Evolutionary conservation across 2,888 invertebrate species (phyloP).

Genomic region (Teleogryllus oceanicus): DNA sequence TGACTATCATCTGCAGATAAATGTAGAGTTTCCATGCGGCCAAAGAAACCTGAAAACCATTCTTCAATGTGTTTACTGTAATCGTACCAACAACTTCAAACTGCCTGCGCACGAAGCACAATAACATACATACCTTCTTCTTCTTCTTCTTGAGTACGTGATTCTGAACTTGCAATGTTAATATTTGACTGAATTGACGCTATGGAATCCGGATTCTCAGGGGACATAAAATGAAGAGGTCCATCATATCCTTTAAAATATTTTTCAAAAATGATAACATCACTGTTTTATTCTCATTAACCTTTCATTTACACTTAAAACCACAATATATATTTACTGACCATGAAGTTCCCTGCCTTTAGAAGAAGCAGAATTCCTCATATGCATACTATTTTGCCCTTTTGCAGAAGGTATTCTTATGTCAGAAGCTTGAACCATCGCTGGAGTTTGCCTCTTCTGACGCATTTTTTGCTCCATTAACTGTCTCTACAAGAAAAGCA

Average conservation of each 20-base stretch:
- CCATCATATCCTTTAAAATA: slow-evolving; percentile 71
- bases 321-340: slow-evolving; percentile 39
- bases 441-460: slow-evolving; percentile 77
- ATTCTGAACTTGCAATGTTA: neutral
- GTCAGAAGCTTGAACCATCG: slow-evolving; percentile 85
- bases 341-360: slow-evolving; percentile 64
- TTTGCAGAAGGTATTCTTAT: slow-evolving; percentile 45
- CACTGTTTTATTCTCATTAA: too few species aligned
- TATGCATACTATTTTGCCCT: slow-evolving; percentile 34
- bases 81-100: neutral
- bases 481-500: slow-evolving; percentile 61
- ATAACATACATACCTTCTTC: slow-evolving; percentile 43
- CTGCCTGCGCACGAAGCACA: too few species aligned
- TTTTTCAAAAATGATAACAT: slow-evolving; percentile 29
- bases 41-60: slow-evolving; percentile 23
- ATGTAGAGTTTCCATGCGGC: slow-evolving; percentile 32
- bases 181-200: slow-evolving; percentile 38
- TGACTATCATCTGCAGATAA: slow-evolving; percentile 40
- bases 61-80: neutral
- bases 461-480: slow-evolving; percentile 85
- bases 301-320: too few species aligned
- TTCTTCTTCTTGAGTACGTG: slow-evolving; percentile 52
- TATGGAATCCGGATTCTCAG: slow-evolving; percentile 68
- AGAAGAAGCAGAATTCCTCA: slow-evolving; percentile 36
- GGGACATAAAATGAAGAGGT: slow-evolving; percentile 80